These are phyloP conservation scores for Vireo griseus DNA, from an alignment of 2,797 vertebrate genomes.

Conservation along the genomic window DNA sequence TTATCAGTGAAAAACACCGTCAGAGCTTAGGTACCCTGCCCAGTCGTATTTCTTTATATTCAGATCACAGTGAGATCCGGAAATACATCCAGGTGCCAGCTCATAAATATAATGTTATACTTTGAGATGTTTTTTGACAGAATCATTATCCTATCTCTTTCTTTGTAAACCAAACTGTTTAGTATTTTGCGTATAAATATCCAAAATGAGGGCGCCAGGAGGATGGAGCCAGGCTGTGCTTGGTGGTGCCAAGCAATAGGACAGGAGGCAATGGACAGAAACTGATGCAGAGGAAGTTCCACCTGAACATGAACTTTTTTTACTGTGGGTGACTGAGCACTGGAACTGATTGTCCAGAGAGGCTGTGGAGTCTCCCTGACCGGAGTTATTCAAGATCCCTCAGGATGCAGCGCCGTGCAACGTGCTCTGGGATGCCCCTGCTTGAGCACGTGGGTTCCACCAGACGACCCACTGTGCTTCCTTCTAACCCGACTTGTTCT, in stretches of 20 bases:
- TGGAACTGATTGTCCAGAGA: no score
- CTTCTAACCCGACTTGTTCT: fast-evolving
- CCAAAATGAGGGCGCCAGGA: not conserved
- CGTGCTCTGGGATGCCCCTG: fast-evolving
- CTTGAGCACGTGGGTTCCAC: no score
- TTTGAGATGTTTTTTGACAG: not conserved
- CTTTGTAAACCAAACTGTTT: not conserved
- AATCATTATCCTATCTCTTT: fast-evolving
- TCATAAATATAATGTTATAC: not conserved
- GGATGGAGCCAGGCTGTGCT: not conserved
- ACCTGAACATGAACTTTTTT: not conserved
- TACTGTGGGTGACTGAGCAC: not conserved
- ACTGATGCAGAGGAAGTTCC: not conserved
- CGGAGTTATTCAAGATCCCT: fast-evolving
- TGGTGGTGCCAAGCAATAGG: fast-evolving
- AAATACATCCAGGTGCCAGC: not conserved
- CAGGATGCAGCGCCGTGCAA: fast-evolving
- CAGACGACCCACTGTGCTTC: fast-evolving
- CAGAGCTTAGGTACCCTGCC: not conserved
- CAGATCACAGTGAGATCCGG: not conserved
- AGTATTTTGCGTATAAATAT: not conserved
- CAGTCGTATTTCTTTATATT: not conserved
- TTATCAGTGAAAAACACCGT: not conserved
- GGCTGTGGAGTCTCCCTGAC: no score
- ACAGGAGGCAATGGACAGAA: fast-evolving